Base-by-base conservation (phyloP, 2,113 vertebrate genomes). In the Ascaphus truei region DNA sequence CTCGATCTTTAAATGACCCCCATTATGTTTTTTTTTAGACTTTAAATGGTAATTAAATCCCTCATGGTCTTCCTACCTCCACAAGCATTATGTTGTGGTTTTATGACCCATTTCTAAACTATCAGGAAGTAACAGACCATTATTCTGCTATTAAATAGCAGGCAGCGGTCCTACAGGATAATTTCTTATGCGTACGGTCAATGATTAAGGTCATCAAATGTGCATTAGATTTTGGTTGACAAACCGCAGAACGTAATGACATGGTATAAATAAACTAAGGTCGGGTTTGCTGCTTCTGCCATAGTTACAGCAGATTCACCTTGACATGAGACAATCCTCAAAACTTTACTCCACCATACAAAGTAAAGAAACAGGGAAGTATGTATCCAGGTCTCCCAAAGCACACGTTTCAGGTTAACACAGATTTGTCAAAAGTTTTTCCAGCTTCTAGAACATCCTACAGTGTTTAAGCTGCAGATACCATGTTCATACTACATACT, bases 21-120 rank as follows among this genome's bases (percentile, higher is more conserved):
- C 26, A 41, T 65, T 41, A 53, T 55, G 10, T 22, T 22, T 57
- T 58, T 41, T 67, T 33, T 29, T 36, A 18, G 34, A 20, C 29
- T 36, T 30, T 48, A 58, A 58, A 57, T 68, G 41, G 41, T 57
- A 68, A 68, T 68, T 68, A 68, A 68, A 58, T 68, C 23, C 30
- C 41, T 29, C n/a, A 48, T 50, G 47, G 1, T 37, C 55, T 37
- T 29, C 55, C 22, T 48, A 37, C n/a, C 41, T 51, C 31, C 48
- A 23, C 30, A 59, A 60, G 66, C 55, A 60, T 27, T 68, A 48
- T 51, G 31, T 60, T 51, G 66, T 60, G 55, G 66, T 69, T 60
- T 69, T 60, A 69, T 59, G 56, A 59, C 43, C 66, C 66, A 69
- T 69, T 60, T 50, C 66, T 60, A 69, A 69, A 69, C 30, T 55